These are phyloP conservation scores for Nomada fucata DNA, from an alignment of 2,888 invertebrate genomes.

Conservation along the genomic window DNA sequence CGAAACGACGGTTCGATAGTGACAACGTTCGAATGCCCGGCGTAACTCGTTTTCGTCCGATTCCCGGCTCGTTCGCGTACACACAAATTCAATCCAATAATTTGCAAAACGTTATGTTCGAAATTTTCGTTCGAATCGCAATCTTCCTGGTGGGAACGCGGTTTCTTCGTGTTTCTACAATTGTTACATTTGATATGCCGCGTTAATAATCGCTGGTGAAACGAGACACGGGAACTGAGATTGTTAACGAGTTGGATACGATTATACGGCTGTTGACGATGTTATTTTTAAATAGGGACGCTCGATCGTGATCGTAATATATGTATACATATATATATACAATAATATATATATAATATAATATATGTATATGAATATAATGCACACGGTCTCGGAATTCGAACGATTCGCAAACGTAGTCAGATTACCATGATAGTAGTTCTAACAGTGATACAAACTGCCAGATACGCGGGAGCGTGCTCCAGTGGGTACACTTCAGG, in stretches of 20 bases:
- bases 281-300: slow-evolving; percentile 37
- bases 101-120: no score
- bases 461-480: slow-evolving; percentile 68
- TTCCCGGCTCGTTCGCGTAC: slow-evolving; percentile 12
- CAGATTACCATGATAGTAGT: slow-evolving; percentile 60
- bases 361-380: neutral
- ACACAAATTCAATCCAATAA: no score
- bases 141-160: neutral
- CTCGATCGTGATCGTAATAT: slow-evolving; percentile 24
- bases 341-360: no score
- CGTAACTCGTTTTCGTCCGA: slow-evolving; percentile 47
- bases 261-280: slow-evolving; percentile 20
- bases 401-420: slow-evolving; percentile 58
- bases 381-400: slow-evolving; percentile 32
- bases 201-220: neutral
- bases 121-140: no score
- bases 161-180: neutral
- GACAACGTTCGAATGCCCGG: slow-evolving; percentile 43
- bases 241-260: slow-evolving; percentile 40
- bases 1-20: slow-evolving; percentile 50
- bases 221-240: slow-evolving; percentile 14
- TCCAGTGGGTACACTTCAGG: slow-evolving; percentile 61
- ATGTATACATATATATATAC: neutral
- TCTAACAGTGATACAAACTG: slow-evolving; percentile 70
- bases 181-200: neutral